Evolutionary conservation across 2,888 invertebrate species (phyloP), one percentile per base, ranked within the genome.

Genomic region (Pandemis heparana): DNA sequence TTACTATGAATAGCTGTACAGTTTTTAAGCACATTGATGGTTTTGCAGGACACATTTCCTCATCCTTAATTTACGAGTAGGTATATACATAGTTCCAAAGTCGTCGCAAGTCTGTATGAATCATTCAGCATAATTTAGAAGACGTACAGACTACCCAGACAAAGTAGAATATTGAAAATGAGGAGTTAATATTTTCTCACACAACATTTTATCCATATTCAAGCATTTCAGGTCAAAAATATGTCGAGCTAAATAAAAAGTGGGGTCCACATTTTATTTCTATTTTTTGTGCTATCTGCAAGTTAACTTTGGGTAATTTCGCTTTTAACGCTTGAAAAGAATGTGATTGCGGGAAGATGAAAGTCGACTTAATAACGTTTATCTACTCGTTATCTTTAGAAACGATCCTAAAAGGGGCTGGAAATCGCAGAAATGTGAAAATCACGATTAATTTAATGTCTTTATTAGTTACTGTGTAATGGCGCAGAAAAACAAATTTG

Each of bases 261-360:
- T n/a, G 12, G 48, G 0, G n/a, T n/a, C 48, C 14, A n/a, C 48
- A n/a, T 48, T 48, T 48, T 5, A 48, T 48, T 48, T 48, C 6
- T n/a, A 16, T 8, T 51, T 51, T 16, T 51, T 51, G n/a, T 5
- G 14, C 51, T 1, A 0, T n/a, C 14, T 16, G n/a, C 16, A 51
- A 51, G n/a, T 51, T n/a, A 51, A 51, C 5, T 51, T 12, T 51
- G 6, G 51, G 51, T 51, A 16, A 51, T 51, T 51, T 51, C 16
- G 51, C 51, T 51, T n/a, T 51, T n/a, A 51, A n/a, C n/a, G 51
- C n/a, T 51, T 51, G 51, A 51, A 51, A 51, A 51, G 51, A 51
- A 51, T 51, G 51, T 51, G 51, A 51, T 16, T 51, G 51, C 51
- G 51, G 7, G 12, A 51, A 51, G 51, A 51, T 51, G 51, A 51